Conservation (phyloP, 2,113 vertebrate genomes). For the Dromiciops gliroides region DNA sequence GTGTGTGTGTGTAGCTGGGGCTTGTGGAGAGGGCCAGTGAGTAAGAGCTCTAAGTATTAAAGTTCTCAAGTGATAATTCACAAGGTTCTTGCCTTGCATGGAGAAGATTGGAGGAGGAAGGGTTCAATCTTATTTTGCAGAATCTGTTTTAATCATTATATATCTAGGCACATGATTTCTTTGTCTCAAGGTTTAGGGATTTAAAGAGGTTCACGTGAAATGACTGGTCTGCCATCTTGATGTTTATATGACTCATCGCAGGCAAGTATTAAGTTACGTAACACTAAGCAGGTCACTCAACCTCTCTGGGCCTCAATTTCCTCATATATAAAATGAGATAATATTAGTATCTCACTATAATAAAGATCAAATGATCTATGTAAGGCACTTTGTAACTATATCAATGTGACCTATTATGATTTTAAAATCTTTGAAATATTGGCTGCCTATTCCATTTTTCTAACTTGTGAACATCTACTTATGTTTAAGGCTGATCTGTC, state of each 20-base stretch:
- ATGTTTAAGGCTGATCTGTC: neutral
- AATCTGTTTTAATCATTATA: neutral
- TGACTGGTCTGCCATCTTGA: neutral
- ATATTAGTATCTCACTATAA: too few relatives aligned
- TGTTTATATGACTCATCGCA: too few relatives aligned
- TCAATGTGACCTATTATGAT: neutral
- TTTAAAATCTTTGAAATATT: slow-evolving; percentile 18
- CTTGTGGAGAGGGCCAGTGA: neutral
- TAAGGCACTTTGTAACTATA: neutral
- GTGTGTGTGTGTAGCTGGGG: neutral
- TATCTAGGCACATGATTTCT: neutral
- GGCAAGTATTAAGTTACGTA: neutral
- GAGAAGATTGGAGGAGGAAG: neutral
- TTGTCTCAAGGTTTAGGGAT: neutral
- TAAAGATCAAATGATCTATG: neutral
- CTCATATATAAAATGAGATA: neutral
- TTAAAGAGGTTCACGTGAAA: neutral
- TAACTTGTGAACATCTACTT: neutral
- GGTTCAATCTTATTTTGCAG: neutral
- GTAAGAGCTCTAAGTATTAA: neutral
- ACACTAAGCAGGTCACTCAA: neutral
- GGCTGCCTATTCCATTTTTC: neutral
- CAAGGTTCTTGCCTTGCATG: neutral
- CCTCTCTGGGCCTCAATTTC: neutral
- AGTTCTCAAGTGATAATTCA: neutral